Evolutionary conservation across 1,140 invertebrate species (phyloP).

Genomic region (Copidosoma floridanum): DNA sequence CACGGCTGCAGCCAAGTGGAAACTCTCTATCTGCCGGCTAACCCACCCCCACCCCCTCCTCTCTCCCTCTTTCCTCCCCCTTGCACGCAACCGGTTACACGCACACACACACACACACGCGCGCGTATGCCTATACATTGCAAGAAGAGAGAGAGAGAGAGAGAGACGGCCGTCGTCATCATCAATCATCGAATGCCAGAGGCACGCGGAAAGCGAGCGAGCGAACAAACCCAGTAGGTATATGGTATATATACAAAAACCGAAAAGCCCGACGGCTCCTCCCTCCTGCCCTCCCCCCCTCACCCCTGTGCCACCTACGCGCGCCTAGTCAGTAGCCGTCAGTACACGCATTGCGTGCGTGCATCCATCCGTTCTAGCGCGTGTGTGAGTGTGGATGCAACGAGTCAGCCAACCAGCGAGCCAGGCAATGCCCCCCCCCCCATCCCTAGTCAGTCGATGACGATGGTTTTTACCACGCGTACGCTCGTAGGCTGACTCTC

Average conservation of each 20-base stretch:
- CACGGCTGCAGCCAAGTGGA: constrained; percentile 16
- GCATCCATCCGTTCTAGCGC: too few relatives aligned
- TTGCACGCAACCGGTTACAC: not conserved
- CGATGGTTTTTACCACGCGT: not conserved
- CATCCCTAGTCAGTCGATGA: constrained; percentile 13
- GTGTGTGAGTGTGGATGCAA: too few relatives aligned
- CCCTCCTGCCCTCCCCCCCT: not conserved
- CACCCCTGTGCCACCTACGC: too few relatives aligned
- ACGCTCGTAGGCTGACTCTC: not conserved
- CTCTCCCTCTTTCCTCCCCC: not conserved
- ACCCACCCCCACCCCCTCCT: not conserved
- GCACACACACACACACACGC: constrained; percentile 1
- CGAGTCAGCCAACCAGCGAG: too few relatives aligned
- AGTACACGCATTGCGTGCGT: too few relatives aligned
- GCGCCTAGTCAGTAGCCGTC: too few relatives aligned
- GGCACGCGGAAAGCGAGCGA: constrained; percentile 33
- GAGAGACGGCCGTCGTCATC: constrained; percentile 38
- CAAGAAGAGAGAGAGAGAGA: not conserved
- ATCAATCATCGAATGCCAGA: constrained; percentile 54
- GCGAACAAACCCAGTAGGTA: too few relatives aligned
- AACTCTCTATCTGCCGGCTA: constrained; percentile 11
- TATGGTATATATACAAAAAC: too few relatives aligned
- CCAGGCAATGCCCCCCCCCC: not conserved
- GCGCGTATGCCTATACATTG: too few relatives aligned
- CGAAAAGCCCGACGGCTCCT: not conserved